phyloP scores from a whole-genome alignment of 1,140 invertebrate genomes.

The Ceratina calcarata region DNA sequence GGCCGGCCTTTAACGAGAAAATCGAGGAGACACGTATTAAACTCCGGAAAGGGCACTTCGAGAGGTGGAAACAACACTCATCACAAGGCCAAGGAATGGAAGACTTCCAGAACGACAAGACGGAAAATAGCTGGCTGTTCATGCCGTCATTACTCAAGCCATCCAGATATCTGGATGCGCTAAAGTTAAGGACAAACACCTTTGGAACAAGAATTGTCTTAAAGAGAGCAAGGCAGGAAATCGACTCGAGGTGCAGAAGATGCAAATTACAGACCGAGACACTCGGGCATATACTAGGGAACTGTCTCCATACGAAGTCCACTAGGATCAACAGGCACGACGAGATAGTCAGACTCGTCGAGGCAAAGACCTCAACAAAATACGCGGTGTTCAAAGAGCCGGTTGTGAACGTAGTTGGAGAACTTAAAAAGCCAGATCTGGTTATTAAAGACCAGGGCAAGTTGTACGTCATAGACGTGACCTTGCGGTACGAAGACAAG shows the following conservation, averaged over 20 bases:
- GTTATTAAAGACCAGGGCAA: neutral
- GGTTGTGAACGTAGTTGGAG: fast-evolving
- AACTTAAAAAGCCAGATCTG: neutral
- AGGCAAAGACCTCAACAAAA: fast-evolving
- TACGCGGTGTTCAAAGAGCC: neutral
- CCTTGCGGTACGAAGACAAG: neutral
- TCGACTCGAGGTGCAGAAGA: neutral
- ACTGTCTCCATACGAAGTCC: neutral
- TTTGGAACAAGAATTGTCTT: too few relatives aligned
- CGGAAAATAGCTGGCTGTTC: neutral
- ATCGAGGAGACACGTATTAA: neutral
- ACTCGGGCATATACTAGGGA: neutral
- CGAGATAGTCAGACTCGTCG: neutral
- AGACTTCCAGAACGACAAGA: neutral
- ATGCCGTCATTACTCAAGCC: neutral
- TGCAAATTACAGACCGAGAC: neutral
- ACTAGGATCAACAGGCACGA: neutral
- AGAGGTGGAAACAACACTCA: neutral
- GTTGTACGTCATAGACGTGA: neutral
- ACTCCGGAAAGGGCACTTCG: neutral
- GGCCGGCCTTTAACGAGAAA: too few relatives aligned
- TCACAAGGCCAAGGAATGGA: neutral
- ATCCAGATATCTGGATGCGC: neutral
- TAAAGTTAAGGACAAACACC: slow-evolving; percentile 9
- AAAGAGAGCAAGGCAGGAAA: too few relatives aligned